Conservation (phyloP, 2,888 invertebrate species). For the Cephus spinipes region DNA sequence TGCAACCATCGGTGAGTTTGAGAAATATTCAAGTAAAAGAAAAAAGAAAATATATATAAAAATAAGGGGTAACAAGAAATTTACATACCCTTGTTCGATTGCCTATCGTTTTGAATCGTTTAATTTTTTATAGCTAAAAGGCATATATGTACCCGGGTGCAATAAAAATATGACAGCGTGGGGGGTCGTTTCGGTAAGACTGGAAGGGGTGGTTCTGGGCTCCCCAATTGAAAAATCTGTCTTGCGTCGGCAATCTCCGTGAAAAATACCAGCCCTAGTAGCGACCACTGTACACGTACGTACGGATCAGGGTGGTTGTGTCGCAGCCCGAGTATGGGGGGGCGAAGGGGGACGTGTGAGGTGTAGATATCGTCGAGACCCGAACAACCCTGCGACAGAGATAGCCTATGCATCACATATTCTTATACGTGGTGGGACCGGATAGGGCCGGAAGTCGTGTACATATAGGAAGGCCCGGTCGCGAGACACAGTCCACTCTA, state of each 20-base stretch:
- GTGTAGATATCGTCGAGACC: background rate
- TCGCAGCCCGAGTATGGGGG: too few relatives aligned
- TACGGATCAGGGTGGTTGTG: too few relatives aligned
- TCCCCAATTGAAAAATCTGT: conserved; percentile 24
- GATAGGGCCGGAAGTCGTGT: conserved; percentile 8
- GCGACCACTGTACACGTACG: conserved; percentile 9
- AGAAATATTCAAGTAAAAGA: background rate
- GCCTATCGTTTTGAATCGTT: too few relatives aligned
- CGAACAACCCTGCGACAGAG: background rate
- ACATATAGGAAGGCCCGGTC: conserved; percentile 16
- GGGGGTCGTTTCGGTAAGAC: too few relatives aligned
- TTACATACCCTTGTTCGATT: too few relatives aligned
- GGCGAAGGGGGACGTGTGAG: background rate
- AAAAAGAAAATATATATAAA: background rate
- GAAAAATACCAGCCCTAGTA: conserved; percentile 16
- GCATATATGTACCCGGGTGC: background rate
- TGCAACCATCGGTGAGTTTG: conserved; percentile 93
- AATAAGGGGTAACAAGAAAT: too few relatives aligned
- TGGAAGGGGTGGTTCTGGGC: background rate
- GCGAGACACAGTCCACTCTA: conserved; percentile 24
- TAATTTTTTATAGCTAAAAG: too few relatives aligned
- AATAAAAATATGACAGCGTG: too few relatives aligned
- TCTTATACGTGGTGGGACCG: background rate
- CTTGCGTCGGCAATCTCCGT: conserved; percentile 22
- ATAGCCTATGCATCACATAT: background rate